Evolutionary conservation across 2,113 vertebrate genomes (phyloP).

Genomic region (Mesoclemmys tuberculata): DNA sequence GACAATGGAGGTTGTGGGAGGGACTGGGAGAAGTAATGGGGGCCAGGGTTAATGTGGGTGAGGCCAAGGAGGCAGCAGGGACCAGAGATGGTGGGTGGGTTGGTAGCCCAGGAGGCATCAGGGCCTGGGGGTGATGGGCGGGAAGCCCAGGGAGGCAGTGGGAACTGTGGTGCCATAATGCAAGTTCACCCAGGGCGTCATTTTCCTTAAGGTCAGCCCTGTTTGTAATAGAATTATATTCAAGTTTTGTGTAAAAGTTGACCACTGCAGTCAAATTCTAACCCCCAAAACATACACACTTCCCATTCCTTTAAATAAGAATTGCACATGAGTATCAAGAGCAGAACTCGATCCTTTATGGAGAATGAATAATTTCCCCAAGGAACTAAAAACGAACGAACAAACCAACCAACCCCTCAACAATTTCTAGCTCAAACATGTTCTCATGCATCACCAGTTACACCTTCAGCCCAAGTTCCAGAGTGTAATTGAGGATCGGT

Average conservation of each 20-base stretch:
- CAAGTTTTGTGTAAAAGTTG: background rate
- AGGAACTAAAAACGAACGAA: background rate
- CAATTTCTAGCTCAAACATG: background rate
- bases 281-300: background rate
- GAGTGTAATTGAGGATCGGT: background rate
- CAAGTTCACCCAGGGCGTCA: background rate
- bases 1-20: no score
- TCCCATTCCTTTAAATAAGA: background rate
- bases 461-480: background rate
- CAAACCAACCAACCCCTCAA: background rate
- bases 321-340: constrained; percentile 6
- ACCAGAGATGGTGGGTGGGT: background rate
- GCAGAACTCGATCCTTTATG: background rate
- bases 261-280: background rate
- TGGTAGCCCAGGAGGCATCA: no score
- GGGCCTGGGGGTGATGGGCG: no score
- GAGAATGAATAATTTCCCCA: background rate
- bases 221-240: background rate
- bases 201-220: background rate
- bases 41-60: no score
- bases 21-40: no score
- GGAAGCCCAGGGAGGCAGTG: background rate
- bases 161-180: background rate
- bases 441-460: background rate
- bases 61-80: background rate